These are phyloP conservation scores for Mycteria americana DNA, from an alignment of 2,797 vertebrate species.

Conservation along the genomic window DNA sequence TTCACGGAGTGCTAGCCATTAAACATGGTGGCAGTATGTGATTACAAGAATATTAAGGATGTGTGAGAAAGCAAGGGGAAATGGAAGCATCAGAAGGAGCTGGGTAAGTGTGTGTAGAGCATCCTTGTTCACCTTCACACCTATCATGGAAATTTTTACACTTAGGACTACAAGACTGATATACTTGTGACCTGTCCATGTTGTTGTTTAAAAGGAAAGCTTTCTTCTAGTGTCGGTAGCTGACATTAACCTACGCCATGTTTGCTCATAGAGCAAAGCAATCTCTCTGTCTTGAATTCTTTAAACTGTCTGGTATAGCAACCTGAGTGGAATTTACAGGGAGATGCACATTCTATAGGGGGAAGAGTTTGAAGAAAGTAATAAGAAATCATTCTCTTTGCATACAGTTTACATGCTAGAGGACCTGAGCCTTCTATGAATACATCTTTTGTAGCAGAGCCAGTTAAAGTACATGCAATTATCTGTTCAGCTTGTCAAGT, in stretches of 20 bases:
- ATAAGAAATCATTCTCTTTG: not conserved
- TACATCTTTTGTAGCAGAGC: not conserved
- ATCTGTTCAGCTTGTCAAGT: not conserved
- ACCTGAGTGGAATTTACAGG: not conserved
- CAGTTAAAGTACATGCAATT: accelerated
- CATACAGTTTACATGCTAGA: not conserved
- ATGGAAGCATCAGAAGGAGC: not conserved
- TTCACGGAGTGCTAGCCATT: not conserved
- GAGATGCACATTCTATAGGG: not conserved
- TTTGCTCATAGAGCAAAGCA: not conserved
- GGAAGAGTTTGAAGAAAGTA: not conserved
- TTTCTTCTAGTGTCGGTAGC: not conserved
- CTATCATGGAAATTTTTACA: not conserved
- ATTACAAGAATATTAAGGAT: not conserved
- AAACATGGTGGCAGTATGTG: not conserved
- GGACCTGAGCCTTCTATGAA: not conserved
- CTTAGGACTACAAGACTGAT: not conserved
- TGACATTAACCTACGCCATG: not conserved
- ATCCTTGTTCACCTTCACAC: not conserved
- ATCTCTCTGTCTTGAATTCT: not conserved
- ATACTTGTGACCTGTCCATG: not conserved
- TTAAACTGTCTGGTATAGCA: not conserved
- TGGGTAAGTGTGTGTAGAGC: not conserved
- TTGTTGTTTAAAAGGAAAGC: not conserved
- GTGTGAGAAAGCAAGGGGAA: not conserved